Evolutionary conservation across 92 coral and sea anemone species (phyloP).

Genomic region (Nematostella vectensis): DNA sequence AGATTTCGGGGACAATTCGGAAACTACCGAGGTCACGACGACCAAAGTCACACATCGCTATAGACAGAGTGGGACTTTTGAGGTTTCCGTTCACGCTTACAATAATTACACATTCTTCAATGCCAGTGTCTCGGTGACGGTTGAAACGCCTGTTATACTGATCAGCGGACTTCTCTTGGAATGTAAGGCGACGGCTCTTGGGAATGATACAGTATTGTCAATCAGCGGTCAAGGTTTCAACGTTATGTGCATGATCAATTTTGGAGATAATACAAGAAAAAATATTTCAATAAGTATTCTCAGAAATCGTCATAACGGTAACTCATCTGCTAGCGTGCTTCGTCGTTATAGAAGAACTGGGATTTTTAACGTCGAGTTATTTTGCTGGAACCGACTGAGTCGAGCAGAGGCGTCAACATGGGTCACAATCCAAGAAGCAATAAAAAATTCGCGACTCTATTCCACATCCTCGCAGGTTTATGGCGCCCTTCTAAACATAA

Average conservation of each 20-base stretch:
- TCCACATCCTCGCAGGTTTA: background rate
- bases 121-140: conserved; percentile 13
- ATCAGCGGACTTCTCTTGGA: conserved; percentile 9
- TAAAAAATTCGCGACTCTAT: conserved; percentile 2
- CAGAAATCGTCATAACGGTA: background rate
- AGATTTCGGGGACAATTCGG: conserved; percentile 30
- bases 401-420: conserved; percentile 2
- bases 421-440: conserved; percentile 7
- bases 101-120: conserved; percentile 24
- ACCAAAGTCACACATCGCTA: conserved; percentile 4
- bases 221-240: conserved; percentile 20
- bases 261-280: conserved; percentile 13
- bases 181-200: conserved; percentile 12
- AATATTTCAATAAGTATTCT: background rate
- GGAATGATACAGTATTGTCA: conserved; percentile 6
- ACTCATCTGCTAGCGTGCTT: background rate
- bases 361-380: conserved; percentile 3
- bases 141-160: conserved; percentile 32
- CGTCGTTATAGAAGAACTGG: conserved; percentile 13
- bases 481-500: conserved; percentile 20
- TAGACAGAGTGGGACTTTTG: conserved; percentile 13
- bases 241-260: conserved; percentile 16
- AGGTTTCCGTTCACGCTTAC: conserved; percentile 24
- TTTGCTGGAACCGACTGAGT: conserved; percentile 29
- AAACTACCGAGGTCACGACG: background rate